Conservation (phyloP, 2,888 invertebrate genomes). For the Lasioglossum pauxillum region DNA sequence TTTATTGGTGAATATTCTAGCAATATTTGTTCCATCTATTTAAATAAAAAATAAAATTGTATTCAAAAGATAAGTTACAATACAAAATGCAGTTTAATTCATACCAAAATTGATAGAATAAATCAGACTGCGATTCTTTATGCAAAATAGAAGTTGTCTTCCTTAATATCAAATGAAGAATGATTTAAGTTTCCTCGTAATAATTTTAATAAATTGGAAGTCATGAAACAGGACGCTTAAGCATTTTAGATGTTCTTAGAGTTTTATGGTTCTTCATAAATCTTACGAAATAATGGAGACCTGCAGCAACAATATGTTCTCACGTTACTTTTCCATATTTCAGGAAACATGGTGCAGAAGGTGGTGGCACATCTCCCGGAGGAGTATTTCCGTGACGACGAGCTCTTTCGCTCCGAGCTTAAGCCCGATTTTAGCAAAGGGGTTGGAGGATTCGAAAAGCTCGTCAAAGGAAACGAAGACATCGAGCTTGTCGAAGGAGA, state of each 20-base stretch:
- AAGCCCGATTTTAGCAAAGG: slow-evolving; percentile 76
- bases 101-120: too few species aligned
- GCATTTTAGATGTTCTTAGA: too few species aligned
- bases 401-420: slow-evolving; percentile 77
- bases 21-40: neutral
- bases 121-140: neutral
- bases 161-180: too few species aligned
- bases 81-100: too few species aligned
- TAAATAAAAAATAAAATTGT: neutral
- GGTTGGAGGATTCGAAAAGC: slow-evolving; percentile 36
- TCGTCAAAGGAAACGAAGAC: slow-evolving; percentile 42
- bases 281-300: neutral
- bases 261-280: too few species aligned
- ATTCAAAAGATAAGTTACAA: too few species aligned
- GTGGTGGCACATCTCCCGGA: slow-evolving; percentile 85
- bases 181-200: too few species aligned
- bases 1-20: too few species aligned
- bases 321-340: slow-evolving; percentile 59
- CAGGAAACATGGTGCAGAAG: slow-evolving; percentile 89
- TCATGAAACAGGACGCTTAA: too few species aligned
- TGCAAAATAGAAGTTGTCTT: neutral
- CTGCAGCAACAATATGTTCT: neutral
- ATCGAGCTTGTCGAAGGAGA: slow-evolving; percentile 21
- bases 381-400: slow-evolving; percentile 76
- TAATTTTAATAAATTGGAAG: too few species aligned